These are phyloP conservation scores for Atlantisia rogersi DNA, from an alignment of 2,113 vertebrate genomes.

Conservation along the genomic window DNA sequence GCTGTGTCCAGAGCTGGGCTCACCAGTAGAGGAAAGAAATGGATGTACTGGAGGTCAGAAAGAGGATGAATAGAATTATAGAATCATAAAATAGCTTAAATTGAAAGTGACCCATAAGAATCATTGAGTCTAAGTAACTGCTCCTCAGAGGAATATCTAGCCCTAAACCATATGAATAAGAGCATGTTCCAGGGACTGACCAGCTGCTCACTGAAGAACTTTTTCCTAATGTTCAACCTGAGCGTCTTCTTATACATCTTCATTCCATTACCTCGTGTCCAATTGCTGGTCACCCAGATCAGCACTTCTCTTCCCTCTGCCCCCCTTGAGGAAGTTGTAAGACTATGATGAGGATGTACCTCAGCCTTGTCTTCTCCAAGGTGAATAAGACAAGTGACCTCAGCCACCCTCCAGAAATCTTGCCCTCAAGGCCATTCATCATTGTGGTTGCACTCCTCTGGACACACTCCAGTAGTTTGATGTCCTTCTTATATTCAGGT, in stretches of 20 bases:
- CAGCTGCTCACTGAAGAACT: neutral
- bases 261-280: neutral
- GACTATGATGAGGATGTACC: neutral
- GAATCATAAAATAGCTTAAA: neutral
- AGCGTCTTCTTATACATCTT: neutral
- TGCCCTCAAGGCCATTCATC: neutral
- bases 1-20: neutral
- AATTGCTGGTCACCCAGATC: fast-evolving
- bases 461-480: neutral
- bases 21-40: neutral
- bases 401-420: fast-evolving
- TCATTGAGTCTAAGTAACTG: neutral
- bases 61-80: neutral
- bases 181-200: fast-evolving
- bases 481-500: neutral
- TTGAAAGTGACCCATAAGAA: neutral
- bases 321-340: neutral
- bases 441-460: neutral
- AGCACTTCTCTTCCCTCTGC: fast-evolving
- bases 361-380: neutral
- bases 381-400: neutral
- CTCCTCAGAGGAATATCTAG: neutral
- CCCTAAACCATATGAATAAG: neutral
- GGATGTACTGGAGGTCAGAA: neutral
- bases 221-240: neutral